Evolutionary conservation across 1,140 invertebrate species (phyloP), one percentile per base, ranked within the genome.

Genomic region (Himalopsyche phryganea): DNA sequence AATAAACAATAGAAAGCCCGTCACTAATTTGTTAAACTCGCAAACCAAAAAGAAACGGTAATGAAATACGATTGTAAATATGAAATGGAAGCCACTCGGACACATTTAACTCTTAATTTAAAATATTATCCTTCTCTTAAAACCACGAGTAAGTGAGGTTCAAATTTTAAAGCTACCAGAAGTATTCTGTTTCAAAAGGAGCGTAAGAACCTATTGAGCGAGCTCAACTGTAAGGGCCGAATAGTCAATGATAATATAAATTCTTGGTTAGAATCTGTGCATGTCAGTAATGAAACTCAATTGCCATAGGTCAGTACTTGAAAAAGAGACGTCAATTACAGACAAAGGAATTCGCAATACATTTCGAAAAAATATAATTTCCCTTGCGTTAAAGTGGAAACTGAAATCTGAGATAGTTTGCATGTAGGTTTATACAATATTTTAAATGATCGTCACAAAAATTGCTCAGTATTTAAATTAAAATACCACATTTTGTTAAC

Each of bases 51-150:
- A 48, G 41, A 15, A 38, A 20, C 33, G 32, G 32, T 58, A 58
- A 58, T 51, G 42, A 58, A 58, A 58, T 58, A 58, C 56, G 56
- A 58, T 28, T 19, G 32, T 48, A 40, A 50, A 50, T 58, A 50
- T 33, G 40, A 58, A 35, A 33, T 42, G 47, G 47, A 58, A 50
- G 35, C 58, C 50, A 51, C 51, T 49, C 32, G 50, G 50, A 50
- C 50, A 47, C 51, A 33, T 60, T 60, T 60, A 60, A 48, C 51
- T 53, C 51, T 60, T 55, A 60, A 60, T 60, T 60, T 60, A 50
- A 50, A 60, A 60, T 60, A 60, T 61, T 61, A 56, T 51, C 42
- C 40, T 47, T 46, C 18, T 46, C 42, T 28, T 50, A 38, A 51
- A 11, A 19, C 38, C 49, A 41, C 20, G 35, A 9, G 23, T 9